Evolutionary conservation across 2,797 vertebrate species (phyloP).

Genomic region (Danio tinwini): DNA sequence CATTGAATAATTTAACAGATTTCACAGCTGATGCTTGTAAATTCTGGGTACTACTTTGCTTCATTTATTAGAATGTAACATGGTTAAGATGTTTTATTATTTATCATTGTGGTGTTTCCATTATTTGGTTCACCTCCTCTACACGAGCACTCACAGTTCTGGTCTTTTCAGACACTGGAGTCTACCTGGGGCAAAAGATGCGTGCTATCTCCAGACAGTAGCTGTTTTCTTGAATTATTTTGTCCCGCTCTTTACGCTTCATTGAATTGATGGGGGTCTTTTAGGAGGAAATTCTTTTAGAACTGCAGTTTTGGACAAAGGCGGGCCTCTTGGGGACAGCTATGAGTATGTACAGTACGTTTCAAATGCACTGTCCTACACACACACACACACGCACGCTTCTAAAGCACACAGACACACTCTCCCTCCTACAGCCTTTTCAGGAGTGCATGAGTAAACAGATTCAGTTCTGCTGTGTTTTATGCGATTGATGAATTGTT

Average conservation of each 20-base stretch:
- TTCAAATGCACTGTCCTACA: conserved; percentile 42
- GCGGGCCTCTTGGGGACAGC: not conserved
- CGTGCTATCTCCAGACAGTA: conserved; percentile 11
- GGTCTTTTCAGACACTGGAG: conserved; percentile 49
- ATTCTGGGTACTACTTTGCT: not conserved
- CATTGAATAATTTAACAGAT: not conserved
- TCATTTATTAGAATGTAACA: no score
- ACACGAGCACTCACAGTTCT: conserved; percentile 30
- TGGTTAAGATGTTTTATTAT: not conserved
- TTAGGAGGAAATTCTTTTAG: conserved; percentile 44
- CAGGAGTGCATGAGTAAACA: not conserved
- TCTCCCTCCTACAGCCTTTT: conserved; percentile 26
- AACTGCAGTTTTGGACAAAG: not conserved
- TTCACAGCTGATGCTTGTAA: not conserved
- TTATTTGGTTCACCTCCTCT: not conserved
- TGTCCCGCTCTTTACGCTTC: conserved; percentile 50
- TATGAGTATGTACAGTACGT: conserved; percentile 1
- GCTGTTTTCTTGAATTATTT: conserved; percentile 17
- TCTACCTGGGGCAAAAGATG: conserved; percentile 40
- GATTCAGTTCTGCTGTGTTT: not conserved
- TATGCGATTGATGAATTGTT: conserved; percentile 9
- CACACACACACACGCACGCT: not conserved
- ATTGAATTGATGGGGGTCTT: conserved; percentile 59
- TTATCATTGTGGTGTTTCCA: not conserved
- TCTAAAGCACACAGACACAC: conserved; percentile 24